Evolutionary conservation across 2,113 vertebrate species (phyloP).

Genomic region (Toxotes chatareus): DNA sequence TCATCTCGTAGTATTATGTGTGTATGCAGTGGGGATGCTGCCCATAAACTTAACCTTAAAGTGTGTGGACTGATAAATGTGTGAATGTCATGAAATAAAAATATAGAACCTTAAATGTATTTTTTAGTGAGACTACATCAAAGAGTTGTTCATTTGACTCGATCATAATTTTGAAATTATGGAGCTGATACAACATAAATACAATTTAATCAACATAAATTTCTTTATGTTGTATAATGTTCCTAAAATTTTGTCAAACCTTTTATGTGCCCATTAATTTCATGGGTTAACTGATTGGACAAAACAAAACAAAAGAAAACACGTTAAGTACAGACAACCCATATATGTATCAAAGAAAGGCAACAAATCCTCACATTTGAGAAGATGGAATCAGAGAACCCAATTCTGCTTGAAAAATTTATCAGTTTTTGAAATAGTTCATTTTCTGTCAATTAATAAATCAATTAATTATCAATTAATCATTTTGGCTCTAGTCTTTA

Average conservation of each 20-base stretch:
- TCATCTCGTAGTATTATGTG: background rate
- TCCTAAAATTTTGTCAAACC: no score
- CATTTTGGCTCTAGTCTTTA: background rate
- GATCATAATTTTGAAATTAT: background rate
- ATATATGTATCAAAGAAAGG: no score
- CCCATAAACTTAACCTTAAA: rapidly evolving
- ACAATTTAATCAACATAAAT: no score
- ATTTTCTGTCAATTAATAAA: background rate
- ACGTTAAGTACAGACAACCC: no score
- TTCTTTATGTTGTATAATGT: no score
- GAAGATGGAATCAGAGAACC: background rate
- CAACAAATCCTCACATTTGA: background rate
- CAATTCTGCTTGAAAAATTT: background rate
- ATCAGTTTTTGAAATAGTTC: background rate
- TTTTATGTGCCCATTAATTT: background rate
- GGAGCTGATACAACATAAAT: no score
- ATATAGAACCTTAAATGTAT: background rate
- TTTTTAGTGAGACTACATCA: background rate
- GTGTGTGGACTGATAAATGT: background rate
- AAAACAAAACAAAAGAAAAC: no score
- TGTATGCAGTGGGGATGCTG: background rate
- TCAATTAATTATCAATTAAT: background rate
- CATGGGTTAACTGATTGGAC: no score
- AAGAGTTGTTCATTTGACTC: background rate
- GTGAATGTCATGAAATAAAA: conserved; percentile 3